phyloP scores from a whole-genome alignment of 2,888 invertebrate genomes.

The Dilophus febrilis region DNA sequence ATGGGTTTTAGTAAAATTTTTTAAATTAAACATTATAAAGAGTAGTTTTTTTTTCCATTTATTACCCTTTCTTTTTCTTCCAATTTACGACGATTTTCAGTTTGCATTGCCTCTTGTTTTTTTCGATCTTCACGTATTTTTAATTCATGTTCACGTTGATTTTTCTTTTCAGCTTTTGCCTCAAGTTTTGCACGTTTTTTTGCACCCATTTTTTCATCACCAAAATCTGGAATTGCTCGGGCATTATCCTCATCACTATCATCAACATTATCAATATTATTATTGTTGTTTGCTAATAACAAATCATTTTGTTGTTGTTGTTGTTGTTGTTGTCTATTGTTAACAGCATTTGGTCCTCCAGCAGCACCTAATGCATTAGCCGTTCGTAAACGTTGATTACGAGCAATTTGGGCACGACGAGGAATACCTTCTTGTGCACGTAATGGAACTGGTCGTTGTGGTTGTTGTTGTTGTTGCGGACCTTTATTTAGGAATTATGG shows the following conservation, averaged over 20 bases:
- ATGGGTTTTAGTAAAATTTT: neutral
- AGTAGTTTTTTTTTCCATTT: no score
- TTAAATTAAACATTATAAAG: no score
- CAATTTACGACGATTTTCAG: conserved; percentile 57
- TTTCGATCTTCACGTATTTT: conserved; percentile 63
- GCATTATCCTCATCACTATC: conserved; percentile 24
- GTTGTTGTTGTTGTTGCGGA: conserved; percentile 10
- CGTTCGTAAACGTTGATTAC: conserved; percentile 42
- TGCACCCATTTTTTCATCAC: conserved; percentile 72
- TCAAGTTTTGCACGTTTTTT: conserved; percentile 90
- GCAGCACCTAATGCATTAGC: conserved; percentile 17
- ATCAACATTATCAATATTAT: conserved; percentile 36
- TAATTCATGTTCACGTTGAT: conserved; percentile 64
- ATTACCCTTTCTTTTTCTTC: conserved; percentile 46
- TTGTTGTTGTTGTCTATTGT: conserved; percentile 28
- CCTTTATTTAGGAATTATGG: neutral
- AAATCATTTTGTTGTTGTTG: conserved; percentile 26
- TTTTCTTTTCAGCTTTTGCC: conserved; percentile 77
- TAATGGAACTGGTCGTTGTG: conserved; percentile 18
- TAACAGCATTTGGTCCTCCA: conserved; percentile 28
- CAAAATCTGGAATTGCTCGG: conserved; percentile 10
- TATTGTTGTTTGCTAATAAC: no score
- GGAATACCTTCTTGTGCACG: conserved; percentile 37
- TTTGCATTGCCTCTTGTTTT: conserved; percentile 51
- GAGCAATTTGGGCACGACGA: conserved; percentile 51